Percentiles rank a stretch among this genome's conserved stretches.
phyloP scores from a whole-genome alignment of 2,797 vertebrate genomes.

The Linurgus olivaceus region DNA sequence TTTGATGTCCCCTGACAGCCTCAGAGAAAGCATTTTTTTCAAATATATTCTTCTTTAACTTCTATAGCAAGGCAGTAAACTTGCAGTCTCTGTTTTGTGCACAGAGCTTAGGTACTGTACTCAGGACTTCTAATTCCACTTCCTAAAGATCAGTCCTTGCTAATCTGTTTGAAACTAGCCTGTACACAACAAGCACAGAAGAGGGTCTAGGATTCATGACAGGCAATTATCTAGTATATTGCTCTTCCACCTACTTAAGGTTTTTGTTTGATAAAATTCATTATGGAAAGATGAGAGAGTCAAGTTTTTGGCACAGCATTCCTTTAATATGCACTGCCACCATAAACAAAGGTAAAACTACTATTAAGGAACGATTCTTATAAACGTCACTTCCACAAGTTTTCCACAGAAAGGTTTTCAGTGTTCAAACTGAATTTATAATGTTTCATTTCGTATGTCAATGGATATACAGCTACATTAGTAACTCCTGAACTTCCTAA shows the following conservation, averaged over 20 bases:
- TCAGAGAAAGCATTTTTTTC: background rate
- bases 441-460: background rate
- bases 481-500: background rate
- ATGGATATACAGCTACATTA: background rate
- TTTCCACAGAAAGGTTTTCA: background rate
- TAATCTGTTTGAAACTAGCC: background rate
- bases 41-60: background rate
- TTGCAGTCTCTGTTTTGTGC: background rate
- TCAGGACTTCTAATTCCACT: background rate
- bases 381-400: background rate
- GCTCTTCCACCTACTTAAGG: rapidly evolving
- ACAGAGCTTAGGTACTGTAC: background rate
- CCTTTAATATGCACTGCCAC: background rate
- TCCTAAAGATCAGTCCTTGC: background rate
- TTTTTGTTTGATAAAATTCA: background rate
- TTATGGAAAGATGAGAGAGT: background rate
- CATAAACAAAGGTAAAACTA: background rate
- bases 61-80: background rate
- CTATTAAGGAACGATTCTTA: background rate
- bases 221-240: background rate
- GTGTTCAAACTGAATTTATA: background rate
- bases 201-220: background rate
- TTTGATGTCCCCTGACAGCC: background rate
- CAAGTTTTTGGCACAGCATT: background rate
- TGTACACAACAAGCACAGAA: background rate